These are phyloP conservation scores for Glandiceps talaboti DNA, from an alignment of 53 echinoderm and acorn worm species.

Conservation along the genomic window DNA sequence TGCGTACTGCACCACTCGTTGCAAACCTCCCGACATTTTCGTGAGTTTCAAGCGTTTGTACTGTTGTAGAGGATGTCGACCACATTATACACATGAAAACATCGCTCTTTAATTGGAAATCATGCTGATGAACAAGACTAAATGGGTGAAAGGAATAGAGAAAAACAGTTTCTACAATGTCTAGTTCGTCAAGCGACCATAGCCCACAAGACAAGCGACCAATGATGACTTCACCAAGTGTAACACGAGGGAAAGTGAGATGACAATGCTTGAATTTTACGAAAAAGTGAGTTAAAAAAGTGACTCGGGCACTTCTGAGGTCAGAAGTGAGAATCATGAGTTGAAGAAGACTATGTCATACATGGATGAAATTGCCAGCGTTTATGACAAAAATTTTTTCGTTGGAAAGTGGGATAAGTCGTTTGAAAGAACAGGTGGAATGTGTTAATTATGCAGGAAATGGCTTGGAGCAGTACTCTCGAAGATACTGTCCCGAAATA, in stretches of 20 bases:
- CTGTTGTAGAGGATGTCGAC: background rate
- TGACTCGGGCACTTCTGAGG: background rate
- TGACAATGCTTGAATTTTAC: background rate
- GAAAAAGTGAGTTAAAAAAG: background rate
- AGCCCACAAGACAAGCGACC: background rate
- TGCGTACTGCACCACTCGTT: background rate
- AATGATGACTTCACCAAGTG: background rate
- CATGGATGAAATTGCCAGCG: background rate
- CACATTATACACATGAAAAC: background rate
- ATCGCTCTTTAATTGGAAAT: background rate
- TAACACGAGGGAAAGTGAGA: background rate
- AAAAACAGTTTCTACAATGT: background rate
- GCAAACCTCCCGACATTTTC: background rate
- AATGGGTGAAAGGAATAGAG: background rate
- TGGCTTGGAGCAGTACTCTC: background rate
- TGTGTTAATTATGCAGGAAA: background rate
- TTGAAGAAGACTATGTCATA: background rate
- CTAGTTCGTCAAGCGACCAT: background rate
- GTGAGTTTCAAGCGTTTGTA: background rate
- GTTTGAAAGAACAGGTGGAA: background rate
- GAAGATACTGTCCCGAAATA: background rate
- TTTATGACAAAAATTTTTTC: background rate
- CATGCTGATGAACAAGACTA: background rate
- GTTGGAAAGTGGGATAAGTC: background rate
- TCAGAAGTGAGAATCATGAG: background rate